Percentiles rank a stretch among this genome's conserved stretches.
These are phyloP conservation scores for Cheilosia impressa DNA, from an alignment of 2,888 invertebrate genomes.

Conservation along the genomic window DNA sequence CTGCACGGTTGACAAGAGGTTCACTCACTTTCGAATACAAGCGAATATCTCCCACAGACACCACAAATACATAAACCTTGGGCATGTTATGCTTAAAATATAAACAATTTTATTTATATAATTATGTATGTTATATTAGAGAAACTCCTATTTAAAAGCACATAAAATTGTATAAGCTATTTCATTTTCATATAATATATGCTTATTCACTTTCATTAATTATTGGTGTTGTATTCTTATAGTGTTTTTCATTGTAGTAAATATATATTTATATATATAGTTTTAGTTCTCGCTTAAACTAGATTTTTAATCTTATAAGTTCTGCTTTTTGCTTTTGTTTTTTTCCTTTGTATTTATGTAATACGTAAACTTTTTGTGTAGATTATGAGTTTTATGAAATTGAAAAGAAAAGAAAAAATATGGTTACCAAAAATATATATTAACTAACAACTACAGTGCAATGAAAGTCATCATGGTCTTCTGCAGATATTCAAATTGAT, in stretches of 20 bases:
- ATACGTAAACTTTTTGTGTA: slow-evolving; percentile 39
- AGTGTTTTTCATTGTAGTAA: slow-evolving; percentile 71
- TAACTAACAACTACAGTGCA: slow-evolving; percentile 27
- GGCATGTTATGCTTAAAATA: slow-evolving; percentile 32
- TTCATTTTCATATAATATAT: slow-evolving; percentile 16
- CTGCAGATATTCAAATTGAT: slow-evolving; percentile 26
- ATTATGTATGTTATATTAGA: slow-evolving; percentile 46
- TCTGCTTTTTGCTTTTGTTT: slow-evolving; percentile 8
- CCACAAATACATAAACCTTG: slow-evolving; percentile 5
- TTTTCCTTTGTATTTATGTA: slow-evolving; percentile 26
- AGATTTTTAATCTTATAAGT: slow-evolving; percentile 29
- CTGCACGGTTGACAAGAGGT: no score
- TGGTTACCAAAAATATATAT: neutral
- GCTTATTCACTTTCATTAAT: slow-evolving; percentile 64
- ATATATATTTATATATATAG: slow-evolving; percentile 68
- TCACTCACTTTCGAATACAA: no score
- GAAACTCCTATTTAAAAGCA: slow-evolving; percentile 65
- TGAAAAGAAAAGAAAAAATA: neutral
- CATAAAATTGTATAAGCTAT: slow-evolving; percentile 56
- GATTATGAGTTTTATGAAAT: slow-evolving; percentile 23
- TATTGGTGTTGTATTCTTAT: slow-evolving; percentile 74
- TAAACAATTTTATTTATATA: slow-evolving; percentile 45
- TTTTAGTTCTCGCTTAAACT: slow-evolving; percentile 58
- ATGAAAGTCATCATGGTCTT: slow-evolving; percentile 20
- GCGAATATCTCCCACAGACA: neutral